A percentile compares a stretch with the other conserved stretches of the same genome.
phyloP scores from a whole-genome alignment of 2,797 vertebrate species.

The Sebastes minor region DNA sequence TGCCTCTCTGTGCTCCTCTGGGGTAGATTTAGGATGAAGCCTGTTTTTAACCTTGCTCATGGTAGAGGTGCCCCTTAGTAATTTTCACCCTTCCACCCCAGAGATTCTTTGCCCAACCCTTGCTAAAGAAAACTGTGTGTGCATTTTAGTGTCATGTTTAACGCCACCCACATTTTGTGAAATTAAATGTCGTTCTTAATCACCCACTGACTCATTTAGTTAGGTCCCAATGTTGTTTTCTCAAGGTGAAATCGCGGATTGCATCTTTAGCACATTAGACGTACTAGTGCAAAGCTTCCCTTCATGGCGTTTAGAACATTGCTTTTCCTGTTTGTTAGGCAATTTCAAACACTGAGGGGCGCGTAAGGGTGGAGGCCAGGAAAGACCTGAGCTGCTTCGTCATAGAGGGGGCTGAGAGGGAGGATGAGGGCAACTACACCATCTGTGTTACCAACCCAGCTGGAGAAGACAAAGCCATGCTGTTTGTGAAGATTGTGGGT shows the following conservation, averaged over 20 bases:
- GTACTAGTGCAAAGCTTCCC: not conserved
- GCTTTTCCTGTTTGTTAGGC: conserved; percentile 63
- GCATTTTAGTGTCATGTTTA: not conserved
- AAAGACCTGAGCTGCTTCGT: conserved; percentile 87
- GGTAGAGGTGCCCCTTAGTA: not conserved
- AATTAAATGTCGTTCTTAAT: not conserved
- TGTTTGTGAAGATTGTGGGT: conserved; percentile 91
- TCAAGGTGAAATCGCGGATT: not conserved
- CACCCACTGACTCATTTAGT: not conserved
- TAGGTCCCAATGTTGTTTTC: not conserved
- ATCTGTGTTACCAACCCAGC: conserved; percentile 88
- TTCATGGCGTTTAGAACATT: not conserved
- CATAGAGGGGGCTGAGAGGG: conserved; percentile 89
- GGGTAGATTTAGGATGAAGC: not conserved
- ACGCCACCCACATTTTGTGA: not conserved
- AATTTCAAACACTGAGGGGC: conserved; percentile 76
- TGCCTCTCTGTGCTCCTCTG: not conserved
- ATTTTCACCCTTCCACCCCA: not conserved
- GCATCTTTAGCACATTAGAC: not conserved
- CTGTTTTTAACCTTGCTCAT: not conserved
- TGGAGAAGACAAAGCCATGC: conserved; percentile 88
- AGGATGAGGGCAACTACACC: conserved; percentile 87
- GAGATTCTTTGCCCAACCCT: not conserved
- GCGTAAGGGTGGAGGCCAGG: conserved; percentile 82
- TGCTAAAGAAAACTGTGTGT: not conserved